Base-by-base conservation (phyloP, 30 jellyfish, hydroid and myxozoan species). In the Chrysaora quinquecirrha region DNA sequence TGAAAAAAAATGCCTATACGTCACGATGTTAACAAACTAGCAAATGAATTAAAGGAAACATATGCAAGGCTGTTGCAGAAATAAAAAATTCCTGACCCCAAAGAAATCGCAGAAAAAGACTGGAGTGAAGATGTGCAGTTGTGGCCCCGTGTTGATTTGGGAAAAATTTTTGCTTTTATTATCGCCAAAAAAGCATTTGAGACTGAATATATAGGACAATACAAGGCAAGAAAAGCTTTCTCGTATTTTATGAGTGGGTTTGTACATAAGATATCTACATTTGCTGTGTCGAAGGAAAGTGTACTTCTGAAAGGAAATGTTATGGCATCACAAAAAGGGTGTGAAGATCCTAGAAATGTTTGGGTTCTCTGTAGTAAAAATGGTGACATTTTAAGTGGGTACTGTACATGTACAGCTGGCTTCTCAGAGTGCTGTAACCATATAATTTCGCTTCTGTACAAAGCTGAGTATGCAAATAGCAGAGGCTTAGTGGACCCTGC, bases 201-300 rank as follows among this genome's bases (percentile, higher is more conserved):
- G 16, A 32, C 78, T 25, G 78, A 65, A 28, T 65, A 65, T 23
- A 65, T 65, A 7, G 78, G 65, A 14, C 78, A 65, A 32, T 16
- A 65, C 24, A 65, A 65, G 24, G 78, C 78, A 27, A 28, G 24
- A 65, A 65, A 65, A 65, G 78, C 65, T n/a, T n/a, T n/a, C n/a
- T n/a, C n/a, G n/a, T n/a, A n/a, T n/a, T n/a, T n/a, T n/a, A n/a
- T n/a, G n/a, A n/a, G n/a, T n/a, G n/a, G n/a, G n/a, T n/a, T n/a
- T n/a, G n/a, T n/a, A n/a, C n/a, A n/a, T n/a, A n/a, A n/a, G n/a
- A n/a, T n/a, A 9, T 60, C 12, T 60, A 9, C 73, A 9, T 60
- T 9, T 60, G 12, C 10, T 21, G 25, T 24, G 25, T 9, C 24
- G 12, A 10, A 12, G 7, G 12, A 9, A 7, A 12, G 12, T 9